These are phyloP conservation scores for Philopedon plagiatum DNA, from an alignment of 2,888 invertebrate species.

Conservation along the genomic window DNA sequence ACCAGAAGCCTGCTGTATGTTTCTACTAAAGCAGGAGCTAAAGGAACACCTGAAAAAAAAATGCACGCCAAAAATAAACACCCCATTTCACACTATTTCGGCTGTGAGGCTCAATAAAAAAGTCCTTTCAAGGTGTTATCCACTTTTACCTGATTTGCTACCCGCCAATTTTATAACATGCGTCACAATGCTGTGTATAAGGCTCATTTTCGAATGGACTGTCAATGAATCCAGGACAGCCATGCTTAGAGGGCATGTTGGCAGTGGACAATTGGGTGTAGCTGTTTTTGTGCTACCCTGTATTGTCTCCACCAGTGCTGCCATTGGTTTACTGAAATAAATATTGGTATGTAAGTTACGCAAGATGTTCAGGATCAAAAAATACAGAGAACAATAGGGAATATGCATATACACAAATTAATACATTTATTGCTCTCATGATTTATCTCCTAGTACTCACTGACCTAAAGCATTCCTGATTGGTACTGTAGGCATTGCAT, in stretches of 20 bases:
- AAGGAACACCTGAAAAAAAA: slow-evolving; percentile 76
- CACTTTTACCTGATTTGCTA: slow-evolving; percentile 68
- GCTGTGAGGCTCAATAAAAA: no score
- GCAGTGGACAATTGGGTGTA: slow-evolving; percentile 63
- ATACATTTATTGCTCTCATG: no score
- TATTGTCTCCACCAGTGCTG: slow-evolving; percentile 88
- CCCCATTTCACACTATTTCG: no score
- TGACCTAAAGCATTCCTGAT: slow-evolving; percentile 81
- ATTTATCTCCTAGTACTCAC: slow-evolving; percentile 8
- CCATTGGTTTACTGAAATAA: slow-evolving; percentile 87
- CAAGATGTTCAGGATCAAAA: no score
- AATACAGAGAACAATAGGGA: no score
- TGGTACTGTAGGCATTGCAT: slow-evolving; percentile 96
- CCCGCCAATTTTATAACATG: slow-evolving; percentile 89
- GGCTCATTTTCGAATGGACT: slow-evolving; percentile 95
- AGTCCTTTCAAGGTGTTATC: no score
- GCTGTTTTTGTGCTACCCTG: slow-evolving; percentile 74
- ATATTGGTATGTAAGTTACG: no score
- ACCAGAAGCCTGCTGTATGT: slow-evolving; percentile 94
- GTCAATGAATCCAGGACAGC: slow-evolving; percentile 91
- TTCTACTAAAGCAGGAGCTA: slow-evolving; percentile 94
- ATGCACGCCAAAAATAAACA: no score
- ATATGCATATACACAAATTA: no score
- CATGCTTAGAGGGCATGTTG: slow-evolving; percentile 92
- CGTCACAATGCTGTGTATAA: slow-evolving; percentile 79